These are phyloP conservation scores for Melanargia galathea DNA, from an alignment of 2,888 invertebrate species.

Conservation along the genomic window DNA sequence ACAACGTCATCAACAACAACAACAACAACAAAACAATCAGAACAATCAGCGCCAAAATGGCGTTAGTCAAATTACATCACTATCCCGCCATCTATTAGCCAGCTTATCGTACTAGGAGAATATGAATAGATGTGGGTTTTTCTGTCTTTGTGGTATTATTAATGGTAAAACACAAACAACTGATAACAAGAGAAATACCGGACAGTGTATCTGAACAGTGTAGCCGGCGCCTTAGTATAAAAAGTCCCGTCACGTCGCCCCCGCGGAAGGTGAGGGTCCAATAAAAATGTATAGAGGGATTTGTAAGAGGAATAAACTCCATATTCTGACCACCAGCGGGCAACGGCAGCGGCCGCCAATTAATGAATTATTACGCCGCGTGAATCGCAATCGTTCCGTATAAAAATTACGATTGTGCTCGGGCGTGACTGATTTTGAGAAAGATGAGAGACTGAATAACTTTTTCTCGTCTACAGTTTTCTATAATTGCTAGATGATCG, in stretches of 20 bases:
- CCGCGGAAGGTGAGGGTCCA: slow-evolving; percentile 74
- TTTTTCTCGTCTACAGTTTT: neutral
- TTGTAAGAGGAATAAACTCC: slow-evolving; percentile 66
- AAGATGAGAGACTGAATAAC: slow-evolving; percentile 6
- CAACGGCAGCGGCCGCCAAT: slow-evolving; percentile 59
- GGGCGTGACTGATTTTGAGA: slow-evolving; percentile 18
- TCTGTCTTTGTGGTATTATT: too few species aligned
- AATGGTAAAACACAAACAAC: too few species aligned
- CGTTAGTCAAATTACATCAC: too few species aligned
- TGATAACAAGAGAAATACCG: too few species aligned
- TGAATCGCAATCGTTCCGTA: slow-evolving; percentile 41
- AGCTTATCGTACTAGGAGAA: too few species aligned
- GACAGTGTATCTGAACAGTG: too few species aligned
- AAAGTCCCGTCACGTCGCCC: slow-evolving; percentile 64
- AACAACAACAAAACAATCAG: too few species aligned
- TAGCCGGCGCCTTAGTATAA: slow-evolving; percentile 42
- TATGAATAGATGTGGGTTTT: too few species aligned
- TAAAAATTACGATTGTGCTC: slow-evolving; percentile 24
- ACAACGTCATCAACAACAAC: too few species aligned
- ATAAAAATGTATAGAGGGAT: slow-evolving; percentile 81
- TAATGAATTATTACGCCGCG: slow-evolving; percentile 61
- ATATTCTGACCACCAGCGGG: slow-evolving; percentile 48
- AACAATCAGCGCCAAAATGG: too few species aligned
- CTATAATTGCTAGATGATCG: too few species aligned
- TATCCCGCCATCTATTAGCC: too few species aligned